Conservation (phyloP, 64 coral and sea anemone species). For the Stichodactyla helianthus region DNA sequence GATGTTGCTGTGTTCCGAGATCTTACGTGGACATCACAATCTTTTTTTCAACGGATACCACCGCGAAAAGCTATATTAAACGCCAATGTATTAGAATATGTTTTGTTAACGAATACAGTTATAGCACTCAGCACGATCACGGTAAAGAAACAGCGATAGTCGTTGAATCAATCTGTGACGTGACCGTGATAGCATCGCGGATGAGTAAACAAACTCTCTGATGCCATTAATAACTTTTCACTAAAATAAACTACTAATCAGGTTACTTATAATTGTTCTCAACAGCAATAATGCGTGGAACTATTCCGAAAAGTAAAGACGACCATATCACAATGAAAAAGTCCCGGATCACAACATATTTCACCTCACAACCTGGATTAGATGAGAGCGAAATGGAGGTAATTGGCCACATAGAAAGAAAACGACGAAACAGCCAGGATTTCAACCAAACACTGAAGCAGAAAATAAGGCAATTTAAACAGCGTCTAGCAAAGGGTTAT, state of each 20-base stretch:
- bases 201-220: background rate
- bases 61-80: too few relatives aligned
- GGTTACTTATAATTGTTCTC: background rate
- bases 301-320: background rate
- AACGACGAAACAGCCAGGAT: constrained; percentile 11
- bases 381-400: constrained; percentile 64
- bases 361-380: constrained; percentile 21
- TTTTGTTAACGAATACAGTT: too few relatives aligned
- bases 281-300: background rate
- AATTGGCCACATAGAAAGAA: constrained; percentile 51
- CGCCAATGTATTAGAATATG: too few relatives aligned
- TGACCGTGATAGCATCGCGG: too few relatives aligned
- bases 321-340: background rate
- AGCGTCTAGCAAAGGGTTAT: constrained; percentile 8
- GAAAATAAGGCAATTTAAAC: constrained; percentile 20
- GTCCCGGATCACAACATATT: constrained; percentile 27
- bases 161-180: too few relatives aligned
- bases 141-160: too few relatives aligned
- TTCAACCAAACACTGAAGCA: background rate
- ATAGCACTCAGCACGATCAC: too few relatives aligned
- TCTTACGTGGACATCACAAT: too few relatives aligned
- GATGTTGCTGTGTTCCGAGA: too few relatives aligned
- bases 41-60: too few relatives aligned
- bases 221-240: background rate
- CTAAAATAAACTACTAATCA: background rate